Base-by-base conservation (phyloP, 2,113 vertebrate genomes). In the Galeopterus variegatus region DNA sequence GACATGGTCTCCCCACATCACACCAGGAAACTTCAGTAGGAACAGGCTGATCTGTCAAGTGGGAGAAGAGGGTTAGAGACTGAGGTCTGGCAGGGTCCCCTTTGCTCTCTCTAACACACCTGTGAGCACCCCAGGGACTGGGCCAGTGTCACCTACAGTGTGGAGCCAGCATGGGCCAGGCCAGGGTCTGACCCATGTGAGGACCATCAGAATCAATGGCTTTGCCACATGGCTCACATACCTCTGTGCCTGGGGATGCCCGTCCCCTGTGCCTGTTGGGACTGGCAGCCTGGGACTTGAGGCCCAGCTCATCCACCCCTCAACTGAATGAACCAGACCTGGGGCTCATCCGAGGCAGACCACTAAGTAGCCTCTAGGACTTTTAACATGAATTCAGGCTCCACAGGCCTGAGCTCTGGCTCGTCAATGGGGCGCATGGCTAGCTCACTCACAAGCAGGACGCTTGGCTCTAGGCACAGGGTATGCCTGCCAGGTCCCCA, bases 1-100 rank as follows among this genome's bases (percentile, higher is more conserved):
- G 56, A 31, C 98, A 97, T 98, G 92, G 62, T 98, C 80, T 70
- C 0, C 33, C 72, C 82, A 7, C 50, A 0, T 56, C 83, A 11
- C 23, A 72, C 56, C 91, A 52, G 80, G 67, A 70, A 76, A 33
- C 86, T 88, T 75, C 72, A 36, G 84, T 31, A n/a, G 65, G 62
- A 93, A 64, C 48, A 2, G 83, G 6, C 36, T 3, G 45, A 67
- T 96, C 98, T 54, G 41, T 7, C 11, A 73, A 73, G 52, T 1
- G 14, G 58, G 33, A 11, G 28, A 10, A 1, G 28, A 2, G 6
- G 45, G 8, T 23, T 28, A 2, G 8, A 7, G 67, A 5, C 41
- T 8, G 5, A 41, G 58, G 33, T 17, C 58, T 8, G 6, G 65
- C 31, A 70, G n/a, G 13, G 75, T 31, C 75, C 69, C 75, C 21